Evolutionary conservation across 2,797 vertebrate genomes (phyloP).

Genomic region (Phrynocephalus vlangalii): DNA sequence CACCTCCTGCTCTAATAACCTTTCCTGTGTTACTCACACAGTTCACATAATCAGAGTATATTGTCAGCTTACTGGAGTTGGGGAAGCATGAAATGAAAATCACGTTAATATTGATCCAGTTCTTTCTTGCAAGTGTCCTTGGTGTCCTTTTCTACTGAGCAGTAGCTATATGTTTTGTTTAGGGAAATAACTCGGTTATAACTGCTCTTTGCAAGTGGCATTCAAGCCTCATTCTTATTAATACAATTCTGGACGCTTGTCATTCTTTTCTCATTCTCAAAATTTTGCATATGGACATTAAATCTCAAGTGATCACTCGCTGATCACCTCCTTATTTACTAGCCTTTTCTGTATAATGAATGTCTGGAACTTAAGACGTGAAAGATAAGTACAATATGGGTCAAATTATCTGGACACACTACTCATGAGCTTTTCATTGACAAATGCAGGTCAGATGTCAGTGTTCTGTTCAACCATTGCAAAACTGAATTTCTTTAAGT

Average conservation of each 20-base stretch:
- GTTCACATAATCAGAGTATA: slow-evolving; percentile 89
- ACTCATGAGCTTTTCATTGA: slow-evolving; percentile 24
- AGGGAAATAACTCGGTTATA: slow-evolving; percentile 60
- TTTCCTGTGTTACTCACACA: slow-evolving; percentile 86
- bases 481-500: slow-evolving; percentile 19
- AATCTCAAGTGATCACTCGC: slow-evolving; percentile 39
- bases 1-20: slow-evolving; percentile 90
- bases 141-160: slow-evolving; percentile 83
- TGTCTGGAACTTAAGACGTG: slow-evolving; percentile 40
- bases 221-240: slow-evolving; percentile 54
- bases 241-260: slow-evolving; percentile 50
- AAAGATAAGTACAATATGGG: slow-evolving; percentile 32
- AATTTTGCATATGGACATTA: slow-evolving; percentile 47
- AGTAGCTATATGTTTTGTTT: slow-evolving; percentile 77
- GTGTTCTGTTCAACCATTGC: background rate
- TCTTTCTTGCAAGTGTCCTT: slow-evolving; percentile 94
- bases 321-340: slow-evolving; percentile 32
- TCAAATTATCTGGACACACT: slow-evolving; percentile 19
- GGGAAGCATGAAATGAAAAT: slow-evolving; percentile 99
- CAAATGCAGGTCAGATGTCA: slow-evolving; percentile 12
- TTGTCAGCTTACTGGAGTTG: slow-evolving; percentile 95
- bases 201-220: slow-evolving; percentile 45
- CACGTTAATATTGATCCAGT: slow-evolving; percentile 98
- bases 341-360: background rate
- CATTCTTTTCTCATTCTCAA: slow-evolving; percentile 47